Base-by-base conservation (phyloP, 2,797 vertebrate genomes). In the Forpus xanthops region DNA sequence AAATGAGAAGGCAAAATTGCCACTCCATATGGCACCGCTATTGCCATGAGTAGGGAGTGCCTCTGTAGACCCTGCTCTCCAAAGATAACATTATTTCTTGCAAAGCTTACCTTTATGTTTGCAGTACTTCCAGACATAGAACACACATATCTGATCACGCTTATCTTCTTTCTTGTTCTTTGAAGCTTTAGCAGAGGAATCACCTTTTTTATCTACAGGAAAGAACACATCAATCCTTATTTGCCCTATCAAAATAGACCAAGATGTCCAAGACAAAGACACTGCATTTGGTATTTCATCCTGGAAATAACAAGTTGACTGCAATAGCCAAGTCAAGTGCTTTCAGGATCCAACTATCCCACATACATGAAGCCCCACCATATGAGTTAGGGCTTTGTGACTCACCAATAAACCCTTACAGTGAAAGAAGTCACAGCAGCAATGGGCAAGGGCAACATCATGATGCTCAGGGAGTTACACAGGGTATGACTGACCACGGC, bases 141-240 rank as follows among this genome's bases (percentile, higher is more conserved):
- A 98, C 37, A 99, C 95, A 53, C 99, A 99, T 96, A 99, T 99
- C 85, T 99, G 98, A 50, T 98, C 97, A 61, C 8, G 83, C 31
- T 98, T 98, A 12, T 89, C 78, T 50, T 98, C 80, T 37, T 31
- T 56, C 16, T n/a, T 24, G 6, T 42, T 56, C 45, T 90, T 72
- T 9, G 31, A 50, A 91, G 19, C 5, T 53, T 73, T 49, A 23
- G 28, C 21, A 92, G 65, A 49, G 68, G 58, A 49, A 52, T 8
- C 1, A 2, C 64, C 41, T 85, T 82, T 93, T 73, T 65, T 70
- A 85, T 7, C 97, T 97, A 42, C 31, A 62, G 53, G 16, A 88
- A 67, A 75, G 18, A 92, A 72, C 21, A 64, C 12, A 72, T 21
- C 18, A 83, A 24, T 80, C 16, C 30, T 30, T 70, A 66, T 52